These are phyloP conservation scores for Paramacrobiotus metropolitanus DNA, from an alignment of 1,140 invertebrate genomes.

Conservation along the genomic window DNA sequence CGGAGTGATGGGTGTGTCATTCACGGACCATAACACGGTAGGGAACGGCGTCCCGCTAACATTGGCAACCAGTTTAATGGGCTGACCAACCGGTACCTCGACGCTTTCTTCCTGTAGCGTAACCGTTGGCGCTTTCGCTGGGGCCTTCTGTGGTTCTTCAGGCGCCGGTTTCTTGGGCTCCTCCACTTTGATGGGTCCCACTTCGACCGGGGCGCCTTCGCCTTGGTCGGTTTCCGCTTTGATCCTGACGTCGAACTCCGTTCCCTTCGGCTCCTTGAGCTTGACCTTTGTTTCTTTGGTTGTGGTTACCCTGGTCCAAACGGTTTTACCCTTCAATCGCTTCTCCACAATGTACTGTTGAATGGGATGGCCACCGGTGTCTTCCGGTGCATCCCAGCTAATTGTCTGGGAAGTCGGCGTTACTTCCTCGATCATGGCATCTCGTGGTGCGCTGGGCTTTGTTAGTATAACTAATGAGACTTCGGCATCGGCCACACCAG, in stretches of 20 bases:
- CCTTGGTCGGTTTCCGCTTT: slow-evolving; percentile 44
- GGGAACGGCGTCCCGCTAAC: slow-evolving; percentile 80
- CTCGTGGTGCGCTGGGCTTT: background rate
- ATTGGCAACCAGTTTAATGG: slow-evolving; percentile 76
- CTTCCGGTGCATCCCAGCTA: slow-evolving; percentile 52
- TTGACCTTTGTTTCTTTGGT: slow-evolving; percentile 16
- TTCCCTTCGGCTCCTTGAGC: slow-evolving; percentile 40
- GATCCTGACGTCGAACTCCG: slow-evolving; percentile 55
- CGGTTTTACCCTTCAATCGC: slow-evolving; percentile 40
- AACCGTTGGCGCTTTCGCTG: background rate
- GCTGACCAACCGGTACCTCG: slow-evolving; percentile 85
- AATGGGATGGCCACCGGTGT: slow-evolving; percentile 58
- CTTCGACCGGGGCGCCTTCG: background rate
- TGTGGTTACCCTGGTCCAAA: slow-evolving; percentile 37
- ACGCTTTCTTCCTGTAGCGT: slow-evolving; percentile 39
- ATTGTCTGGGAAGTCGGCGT: slow-evolving; percentile 32
- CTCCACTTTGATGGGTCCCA: background rate
- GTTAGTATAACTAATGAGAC: background rate
- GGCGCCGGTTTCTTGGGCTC: background rate
- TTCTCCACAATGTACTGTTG: slow-evolving; percentile 63
- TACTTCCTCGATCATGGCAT: background rate
- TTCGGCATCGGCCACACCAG: slow-evolving; percentile 9
- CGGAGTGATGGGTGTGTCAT: slow-evolving; percentile 39
- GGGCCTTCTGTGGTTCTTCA: background rate
- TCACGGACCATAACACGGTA: slow-evolving; percentile 64